Percentiles rank a stretch among this genome's conserved stretches.
Conservation (phyloP, 2,113 vertebrate genomes). For the Albula goreensis region DNA sequence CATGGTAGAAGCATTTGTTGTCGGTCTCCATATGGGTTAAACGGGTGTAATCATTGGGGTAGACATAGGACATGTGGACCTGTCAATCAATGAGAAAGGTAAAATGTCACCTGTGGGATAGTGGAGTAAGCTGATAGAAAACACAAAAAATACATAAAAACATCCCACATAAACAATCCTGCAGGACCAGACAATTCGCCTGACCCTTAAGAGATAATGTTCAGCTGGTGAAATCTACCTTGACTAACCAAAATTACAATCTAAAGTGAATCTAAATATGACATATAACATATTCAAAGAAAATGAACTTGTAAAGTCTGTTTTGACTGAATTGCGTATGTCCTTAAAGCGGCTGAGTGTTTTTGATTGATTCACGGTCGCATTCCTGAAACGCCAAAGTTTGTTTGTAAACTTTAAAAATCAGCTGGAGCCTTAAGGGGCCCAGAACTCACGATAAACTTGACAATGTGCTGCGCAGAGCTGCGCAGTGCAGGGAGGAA, state of each 20-base stretch:
- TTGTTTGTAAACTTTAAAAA: too few species aligned
- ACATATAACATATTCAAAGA: too few species aligned
- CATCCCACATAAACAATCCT: background rate
- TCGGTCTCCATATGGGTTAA: slow-evolving; percentile 91
- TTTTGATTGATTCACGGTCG: background rate
- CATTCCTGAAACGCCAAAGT: background rate
- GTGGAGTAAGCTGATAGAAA: background rate
- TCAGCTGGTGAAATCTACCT: too few species aligned
- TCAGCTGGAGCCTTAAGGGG: too few species aligned
- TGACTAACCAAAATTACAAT: too few species aligned
- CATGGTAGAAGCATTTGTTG: slow-evolving; percentile 87
- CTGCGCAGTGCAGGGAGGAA: too few species aligned
- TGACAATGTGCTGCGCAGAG: too few species aligned
- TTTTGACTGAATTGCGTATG: too few species aligned
- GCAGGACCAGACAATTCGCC: background rate
- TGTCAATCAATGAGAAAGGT: slow-evolving; percentile 49
- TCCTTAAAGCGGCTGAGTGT: too few species aligned
- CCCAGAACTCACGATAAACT: too few species aligned
- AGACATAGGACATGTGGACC: slow-evolving; percentile 88
- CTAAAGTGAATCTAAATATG: too few species aligned
- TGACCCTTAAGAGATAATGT: background rate
- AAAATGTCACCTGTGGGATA: background rate
- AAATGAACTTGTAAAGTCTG: too few species aligned
- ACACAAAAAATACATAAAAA: background rate
- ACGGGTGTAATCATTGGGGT: slow-evolving; percentile 91